phyloP scores from a whole-genome alignment of 1,140 invertebrate species.

The Ceratitis capitata region DNA sequence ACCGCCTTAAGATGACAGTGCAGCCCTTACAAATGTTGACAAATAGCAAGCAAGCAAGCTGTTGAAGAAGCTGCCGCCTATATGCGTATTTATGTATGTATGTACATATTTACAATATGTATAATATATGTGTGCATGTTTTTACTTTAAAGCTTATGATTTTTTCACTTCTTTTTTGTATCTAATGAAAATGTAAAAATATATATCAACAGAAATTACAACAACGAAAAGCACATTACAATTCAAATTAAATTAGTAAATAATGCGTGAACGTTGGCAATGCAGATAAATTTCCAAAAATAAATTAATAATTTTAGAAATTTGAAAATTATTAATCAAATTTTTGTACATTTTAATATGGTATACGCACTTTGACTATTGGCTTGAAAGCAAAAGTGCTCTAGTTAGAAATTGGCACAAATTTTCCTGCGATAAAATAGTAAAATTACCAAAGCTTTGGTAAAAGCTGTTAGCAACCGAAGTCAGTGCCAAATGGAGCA shows the following conservation, averaged over 20 bases:
- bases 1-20: not conserved
- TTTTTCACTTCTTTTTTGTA: not conserved
- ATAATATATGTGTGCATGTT: no score
- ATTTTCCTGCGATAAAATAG: not conserved
- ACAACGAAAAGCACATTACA: not conserved
- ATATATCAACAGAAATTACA: not conserved
- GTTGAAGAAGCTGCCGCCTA: slow-evolving; percentile 14
- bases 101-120: not conserved
- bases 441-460: not conserved
- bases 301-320: not conserved
- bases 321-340: not conserved
- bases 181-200: slow-evolving; percentile 10
- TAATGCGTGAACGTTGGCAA: not conserved
- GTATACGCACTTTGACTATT: not conserved
- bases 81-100: not conserved
- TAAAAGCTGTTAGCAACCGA: not conserved
- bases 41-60: not conserved
- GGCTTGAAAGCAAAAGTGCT: not conserved
- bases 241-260: slow-evolving; percentile 1
- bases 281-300: not conserved
- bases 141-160: no score
- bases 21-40: not conserved
- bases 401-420: not conserved
- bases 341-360: not conserved
- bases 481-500: not conserved